Conservation (phyloP, 2,888 invertebrate species). For the Trisateles emortualis region DNA sequence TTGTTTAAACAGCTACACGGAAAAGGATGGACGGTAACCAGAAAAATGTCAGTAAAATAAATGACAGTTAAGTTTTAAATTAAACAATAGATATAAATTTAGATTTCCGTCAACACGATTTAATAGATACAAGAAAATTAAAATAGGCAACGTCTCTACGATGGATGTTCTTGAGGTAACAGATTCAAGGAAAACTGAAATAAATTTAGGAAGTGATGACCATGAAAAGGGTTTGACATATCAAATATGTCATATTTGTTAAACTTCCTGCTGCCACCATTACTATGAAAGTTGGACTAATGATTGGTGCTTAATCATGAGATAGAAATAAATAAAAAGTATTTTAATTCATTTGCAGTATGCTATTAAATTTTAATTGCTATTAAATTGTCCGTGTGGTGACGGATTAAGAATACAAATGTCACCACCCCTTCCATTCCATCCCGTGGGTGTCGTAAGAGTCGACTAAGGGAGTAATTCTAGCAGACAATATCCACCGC, state of each 20-base stretch:
- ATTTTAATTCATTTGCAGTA: neutral
- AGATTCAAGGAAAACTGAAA: neutral
- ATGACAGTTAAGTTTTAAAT: slow-evolving; percentile 17
- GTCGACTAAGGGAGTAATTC: too few relatives aligned
- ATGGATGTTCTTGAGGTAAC: neutral
- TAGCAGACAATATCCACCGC: too few relatives aligned
- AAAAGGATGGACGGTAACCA: slow-evolving; percentile 32
- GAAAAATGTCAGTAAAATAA: slow-evolving; percentile 18
- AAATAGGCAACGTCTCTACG: slow-evolving; percentile 1
- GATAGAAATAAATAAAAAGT: neutral
- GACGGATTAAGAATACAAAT: too few relatives aligned
- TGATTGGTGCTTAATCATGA: neutral
- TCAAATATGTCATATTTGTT: neutral
- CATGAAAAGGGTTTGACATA: slow-evolving; percentile 6
- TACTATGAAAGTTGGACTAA: neutral
- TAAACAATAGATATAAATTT: slow-evolving; percentile 4
- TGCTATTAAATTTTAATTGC: too few relatives aligned
- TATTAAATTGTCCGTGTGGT: too few relatives aligned
- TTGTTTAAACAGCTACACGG: slow-evolving; percentile 21
- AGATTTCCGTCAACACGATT: neutral
- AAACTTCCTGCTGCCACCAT: slow-evolving; percentile 1
- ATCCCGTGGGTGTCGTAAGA: too few relatives aligned
- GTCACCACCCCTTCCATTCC: too few relatives aligned
- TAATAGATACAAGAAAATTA: neutral
- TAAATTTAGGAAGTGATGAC: slow-evolving; percentile 6